These are phyloP conservation scores for Helleia helle DNA, from an alignment of 2,888 invertebrate species.

Conservation along the genomic window DNA sequence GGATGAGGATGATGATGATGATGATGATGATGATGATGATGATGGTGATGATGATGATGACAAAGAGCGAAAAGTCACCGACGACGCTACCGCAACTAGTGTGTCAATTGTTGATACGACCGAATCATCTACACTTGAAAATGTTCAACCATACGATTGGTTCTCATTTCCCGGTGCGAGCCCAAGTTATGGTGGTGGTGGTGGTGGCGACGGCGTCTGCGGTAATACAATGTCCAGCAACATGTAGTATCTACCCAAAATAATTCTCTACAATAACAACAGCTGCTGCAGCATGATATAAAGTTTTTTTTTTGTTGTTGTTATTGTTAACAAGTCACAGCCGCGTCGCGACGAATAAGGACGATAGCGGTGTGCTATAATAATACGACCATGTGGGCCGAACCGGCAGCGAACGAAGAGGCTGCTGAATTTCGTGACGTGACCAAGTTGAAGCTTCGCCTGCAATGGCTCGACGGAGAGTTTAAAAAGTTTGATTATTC, in stretches of 20 bases:
- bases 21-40: no score
- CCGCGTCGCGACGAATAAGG: not conserved
- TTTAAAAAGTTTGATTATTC: constrained; percentile 5
- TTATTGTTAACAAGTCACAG: no score
- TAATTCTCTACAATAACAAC: no score
- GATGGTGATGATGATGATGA: no score
- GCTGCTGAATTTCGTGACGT: constrained; percentile 7
- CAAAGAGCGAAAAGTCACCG: no score
- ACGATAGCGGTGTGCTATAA: not conserved
- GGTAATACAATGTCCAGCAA: not conserved
- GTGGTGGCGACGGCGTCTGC: not conserved
- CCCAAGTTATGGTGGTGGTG: not conserved
- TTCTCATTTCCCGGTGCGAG: not conserved
- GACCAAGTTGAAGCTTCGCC: constrained; percentile 2
- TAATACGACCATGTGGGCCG: not conserved
- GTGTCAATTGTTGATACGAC: no score
- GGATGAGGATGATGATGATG: no score
- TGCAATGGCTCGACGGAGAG: constrained; percentile 1
- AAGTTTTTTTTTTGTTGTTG: not conserved
- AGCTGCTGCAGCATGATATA: no score
- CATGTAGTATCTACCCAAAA: no score
- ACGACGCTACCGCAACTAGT: no score
- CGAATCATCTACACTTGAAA: not conserved
- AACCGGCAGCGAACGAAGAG: constrained; percentile 2
- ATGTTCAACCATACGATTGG: not conserved